Conservation (phyloP, 2,888 invertebrate species). For the Gerris lacustris region DNA sequence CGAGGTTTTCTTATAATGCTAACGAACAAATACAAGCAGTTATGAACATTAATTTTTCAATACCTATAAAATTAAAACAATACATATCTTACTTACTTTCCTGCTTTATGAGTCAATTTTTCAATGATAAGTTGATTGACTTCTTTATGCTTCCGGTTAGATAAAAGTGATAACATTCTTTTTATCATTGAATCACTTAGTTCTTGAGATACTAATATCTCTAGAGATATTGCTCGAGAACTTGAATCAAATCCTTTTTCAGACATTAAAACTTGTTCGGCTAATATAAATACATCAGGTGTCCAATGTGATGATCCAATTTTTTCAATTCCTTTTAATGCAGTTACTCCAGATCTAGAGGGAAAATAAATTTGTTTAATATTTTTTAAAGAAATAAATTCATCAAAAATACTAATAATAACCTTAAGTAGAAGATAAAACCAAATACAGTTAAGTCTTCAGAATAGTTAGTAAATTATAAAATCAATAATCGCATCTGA, state of each 20-base stretch:
- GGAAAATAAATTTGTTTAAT: slow-evolving; percentile 37
- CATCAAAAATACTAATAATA: too few species aligned
- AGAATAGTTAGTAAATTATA: too few species aligned
- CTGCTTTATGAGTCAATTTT: slow-evolving; percentile 46
- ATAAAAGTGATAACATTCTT: slow-evolving; percentile 42
- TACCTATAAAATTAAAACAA: too few species aligned
- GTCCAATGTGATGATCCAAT: slow-evolving; percentile 40
- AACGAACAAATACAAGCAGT: too few species aligned
- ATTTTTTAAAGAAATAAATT: too few species aligned
- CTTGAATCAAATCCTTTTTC: slow-evolving; percentile 53
- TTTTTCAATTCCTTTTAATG: slow-evolving; percentile 53
- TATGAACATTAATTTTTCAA: too few species aligned
- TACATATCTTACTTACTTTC: slow-evolving; percentile 33
- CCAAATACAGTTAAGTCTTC: too few species aligned
- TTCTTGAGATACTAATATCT: slow-evolving; percentile 50
- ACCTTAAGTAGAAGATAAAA: too few species aligned
- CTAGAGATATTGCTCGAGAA: slow-evolving; percentile 55
- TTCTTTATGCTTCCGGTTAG: slow-evolving; percentile 46
- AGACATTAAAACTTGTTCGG: slow-evolving; percentile 47
- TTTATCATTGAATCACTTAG: slow-evolving; percentile 45
- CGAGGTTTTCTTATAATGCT: too few species aligned
- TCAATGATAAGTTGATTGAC: slow-evolving; percentile 54
- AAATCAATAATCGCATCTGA: too few species aligned
- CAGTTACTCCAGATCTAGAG: slow-evolving; percentile 45
- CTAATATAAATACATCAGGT: slow-evolving; percentile 39